Evolutionary conservation across 2,888 invertebrate genomes (phyloP).

Genomic region (Phaonia tiefii): DNA sequence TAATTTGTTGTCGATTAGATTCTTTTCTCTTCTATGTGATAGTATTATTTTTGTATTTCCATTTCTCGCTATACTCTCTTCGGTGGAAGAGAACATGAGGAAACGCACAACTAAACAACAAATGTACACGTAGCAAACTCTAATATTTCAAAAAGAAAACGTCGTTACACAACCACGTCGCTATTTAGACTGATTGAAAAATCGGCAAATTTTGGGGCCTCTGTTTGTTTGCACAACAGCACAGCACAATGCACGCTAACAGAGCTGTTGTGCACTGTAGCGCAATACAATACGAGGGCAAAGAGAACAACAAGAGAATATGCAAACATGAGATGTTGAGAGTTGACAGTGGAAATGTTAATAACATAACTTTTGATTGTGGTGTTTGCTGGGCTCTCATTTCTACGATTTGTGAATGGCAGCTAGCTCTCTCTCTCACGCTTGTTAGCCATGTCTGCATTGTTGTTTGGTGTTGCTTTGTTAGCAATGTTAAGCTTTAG

Average conservation of each 20-base stretch:
- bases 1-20: slow-evolving; percentile 41
- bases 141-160: slow-evolving; percentile 60
- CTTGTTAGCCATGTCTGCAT: slow-evolving; percentile 3
- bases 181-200: slow-evolving; percentile 72
- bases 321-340: neutral
- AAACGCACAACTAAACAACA: slow-evolving; percentile 43
- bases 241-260: slow-evolving; percentile 34
- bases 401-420: neutral
- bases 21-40: slow-evolving; percentile 42
- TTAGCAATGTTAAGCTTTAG: neutral
- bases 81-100: slow-evolving; percentile 32
- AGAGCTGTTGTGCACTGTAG: slow-evolving; percentile 41
- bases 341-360: neutral
- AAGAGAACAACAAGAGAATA: neutral
- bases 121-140: slow-evolving; percentile 48
- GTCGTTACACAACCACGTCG: slow-evolving; percentile 79
- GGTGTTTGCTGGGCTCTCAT: neutral
- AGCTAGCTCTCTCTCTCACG: slow-evolving; percentile 9
- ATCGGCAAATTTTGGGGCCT: slow-evolving; percentile 33
- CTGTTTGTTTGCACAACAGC: slow-evolving; percentile 33
- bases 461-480: neutral
- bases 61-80: slow-evolving; percentile 44
- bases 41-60: slow-evolving; percentile 22
- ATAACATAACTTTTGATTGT: neutral
- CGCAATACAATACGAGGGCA: neutral